Percentiles rank a stretch among this genome's conserved stretches.
These are phyloP conservation scores for Amblyjoppa proteus DNA, from an alignment of 2,888 invertebrate species.

Conservation along the genomic window DNA sequence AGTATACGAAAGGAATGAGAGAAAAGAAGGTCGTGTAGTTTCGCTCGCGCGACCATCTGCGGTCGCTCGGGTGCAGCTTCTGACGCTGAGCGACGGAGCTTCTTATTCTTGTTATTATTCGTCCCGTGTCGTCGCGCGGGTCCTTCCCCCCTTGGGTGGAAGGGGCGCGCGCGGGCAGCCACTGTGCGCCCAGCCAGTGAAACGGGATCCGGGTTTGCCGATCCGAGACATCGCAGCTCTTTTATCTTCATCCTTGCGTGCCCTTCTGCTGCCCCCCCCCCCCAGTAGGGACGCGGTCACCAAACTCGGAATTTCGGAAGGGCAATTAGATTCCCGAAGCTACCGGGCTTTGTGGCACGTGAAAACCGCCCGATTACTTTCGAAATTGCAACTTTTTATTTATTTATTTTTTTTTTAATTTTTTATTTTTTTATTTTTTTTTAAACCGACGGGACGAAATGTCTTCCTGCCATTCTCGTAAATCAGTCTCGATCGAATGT, in stretches of 20 bases:
- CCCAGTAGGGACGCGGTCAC: background rate
- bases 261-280: background rate
- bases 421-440: too few species aligned
- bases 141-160: conserved; percentile 25
- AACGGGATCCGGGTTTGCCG: conserved; percentile 61
- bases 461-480: too few species aligned
- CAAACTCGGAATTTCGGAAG: conserved; percentile 19
- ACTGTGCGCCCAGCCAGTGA: conserved; percentile 37
- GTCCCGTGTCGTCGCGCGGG: conserved; percentile 14
- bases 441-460: too few species aligned
- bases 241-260: background rate
- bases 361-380: background rate
- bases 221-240: conserved; percentile 10
- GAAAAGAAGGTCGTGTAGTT: conserved; percentile 41
- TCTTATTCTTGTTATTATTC: conserved; percentile 38
- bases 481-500: too few species aligned
- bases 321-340: background rate
- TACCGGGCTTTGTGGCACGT: background rate
- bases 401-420: too few species aligned
- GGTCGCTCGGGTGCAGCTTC: conserved; percentile 33
- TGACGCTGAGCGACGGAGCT: conserved; percentile 2
- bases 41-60: conserved; percentile 58
- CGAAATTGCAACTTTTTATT: background rate
- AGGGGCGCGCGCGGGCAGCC: conserved; percentile 40
- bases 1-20: conserved; percentile 13